These are phyloP conservation scores for Melanotaenia boesemani DNA, from an alignment of 2,797 vertebrate genomes.

Conservation along the genomic window DNA sequence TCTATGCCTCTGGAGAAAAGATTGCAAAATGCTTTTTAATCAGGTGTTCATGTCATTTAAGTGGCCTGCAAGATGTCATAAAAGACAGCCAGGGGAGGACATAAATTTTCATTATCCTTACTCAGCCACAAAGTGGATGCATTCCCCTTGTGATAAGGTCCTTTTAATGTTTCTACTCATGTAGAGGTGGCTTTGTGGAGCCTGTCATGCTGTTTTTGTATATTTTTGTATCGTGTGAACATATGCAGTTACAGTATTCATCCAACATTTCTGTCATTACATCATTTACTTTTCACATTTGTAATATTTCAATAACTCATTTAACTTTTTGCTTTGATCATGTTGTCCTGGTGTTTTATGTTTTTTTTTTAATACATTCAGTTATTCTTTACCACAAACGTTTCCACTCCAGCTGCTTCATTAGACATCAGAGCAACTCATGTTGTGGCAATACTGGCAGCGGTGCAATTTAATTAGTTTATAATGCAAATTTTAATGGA, in stretches of 20 bases:
- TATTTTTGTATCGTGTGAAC: neutral
- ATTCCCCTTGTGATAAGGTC: neutral
- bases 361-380: slow-evolving; percentile 6
- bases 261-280: neutral
- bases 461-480: slow-evolving; percentile 36
- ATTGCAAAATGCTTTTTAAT: neutral
- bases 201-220: neutral
- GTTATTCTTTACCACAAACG: slow-evolving; percentile 14
- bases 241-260: neutral
- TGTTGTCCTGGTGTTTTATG: neutral
- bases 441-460: slow-evolving; percentile 32
- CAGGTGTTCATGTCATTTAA: neutral
- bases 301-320: neutral
- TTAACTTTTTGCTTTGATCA: slow-evolving; percentile 23
- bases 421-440: slow-evolving; percentile 32
- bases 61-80: neutral
- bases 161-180: neutral
- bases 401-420: slow-evolving; percentile 38
- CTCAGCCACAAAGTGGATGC: neutral
- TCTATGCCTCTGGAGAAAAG: neutral
- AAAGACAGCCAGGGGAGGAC: neutral
- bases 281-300: slow-evolving; percentile 12
- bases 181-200: neutral
- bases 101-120: neutral
- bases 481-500: slow-evolving; percentile 54